Evolutionary conservation across 2,888 invertebrate species (phyloP), one percentile per base, ranked within the genome.

Genomic region (Apoda limacodes): DNA sequence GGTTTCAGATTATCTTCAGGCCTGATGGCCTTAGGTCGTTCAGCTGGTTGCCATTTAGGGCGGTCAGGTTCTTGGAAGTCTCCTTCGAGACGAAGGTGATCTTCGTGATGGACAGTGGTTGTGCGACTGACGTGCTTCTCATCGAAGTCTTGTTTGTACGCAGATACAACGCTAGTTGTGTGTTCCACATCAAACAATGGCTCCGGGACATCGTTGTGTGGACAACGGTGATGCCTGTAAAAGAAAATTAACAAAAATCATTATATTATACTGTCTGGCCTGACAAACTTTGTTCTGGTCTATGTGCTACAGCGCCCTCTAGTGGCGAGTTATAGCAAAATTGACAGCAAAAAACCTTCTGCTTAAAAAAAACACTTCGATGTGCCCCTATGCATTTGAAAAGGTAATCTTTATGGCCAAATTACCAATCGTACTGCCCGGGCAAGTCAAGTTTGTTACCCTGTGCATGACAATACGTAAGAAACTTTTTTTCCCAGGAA

Each of bases 151-250:
- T 83, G 81, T 46, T 78, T 78, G 63, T 88, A 88, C 25, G 87
- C 86, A 47, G 85, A 84, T 36, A 83, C 82, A 64, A 83, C 74
- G 61, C 67, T 74, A 53, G 68, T 75, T 58, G 72, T 78, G 60
- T 76, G 78, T 68, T 68, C 76, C 71, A 80, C 81, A 72, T 78
- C 81, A 69, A 82, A 82, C 72, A 80, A 78, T 72, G 82, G 81
- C 74, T 82, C 80, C 62, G 76, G 82, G 71, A 82, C 78, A 64
- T 85, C 84, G 56, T 84, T 85, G 72, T 92, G 92, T 46, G 90
- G 86, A 71, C 93, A 93, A 55, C 89, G 87, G 75, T 93, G 93
- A 48, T 90, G 90, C 63, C 93, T 93, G 69, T 2, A 82, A 83
- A 37, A 10, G 14, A 43, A 47, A 46, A 45, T 28, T 15, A 17